A percentile compares a stretch with the other conserved stretches of the same genome.
These are phyloP conservation scores for Istiophorus platypterus DNA, from an alignment of 2,113 vertebrate species.

Conservation along the genomic window DNA sequence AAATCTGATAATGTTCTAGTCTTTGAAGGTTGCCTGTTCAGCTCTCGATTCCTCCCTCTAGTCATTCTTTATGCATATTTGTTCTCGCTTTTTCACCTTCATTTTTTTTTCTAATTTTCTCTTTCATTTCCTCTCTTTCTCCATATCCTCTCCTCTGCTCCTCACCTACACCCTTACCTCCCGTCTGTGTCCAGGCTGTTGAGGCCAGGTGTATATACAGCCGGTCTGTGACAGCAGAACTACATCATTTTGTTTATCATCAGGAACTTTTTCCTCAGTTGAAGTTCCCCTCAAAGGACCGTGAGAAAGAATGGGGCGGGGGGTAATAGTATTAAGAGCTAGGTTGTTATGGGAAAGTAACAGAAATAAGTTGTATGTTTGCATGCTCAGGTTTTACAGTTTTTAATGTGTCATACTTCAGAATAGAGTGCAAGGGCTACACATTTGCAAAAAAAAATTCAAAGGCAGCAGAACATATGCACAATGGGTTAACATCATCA, in stretches of 20 bases:
- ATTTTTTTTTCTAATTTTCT: neutral
- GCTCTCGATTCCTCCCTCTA: neutral
- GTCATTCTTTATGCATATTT: neutral
- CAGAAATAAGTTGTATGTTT: neutral
- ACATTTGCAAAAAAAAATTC: conserved; percentile 38
- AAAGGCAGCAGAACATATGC: conserved; percentile 20
- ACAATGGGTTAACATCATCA: conserved; percentile 42
- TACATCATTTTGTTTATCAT: conserved; percentile 33
- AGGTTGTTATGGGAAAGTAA: neutral
- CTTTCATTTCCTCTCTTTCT: neutral
- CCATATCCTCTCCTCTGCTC: conserved; percentile 1
- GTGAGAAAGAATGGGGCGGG: neutral
- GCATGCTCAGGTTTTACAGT: neutral
- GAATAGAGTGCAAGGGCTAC: conserved; percentile 19
- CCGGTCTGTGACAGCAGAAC: conserved; percentile 53
- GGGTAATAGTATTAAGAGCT: neutral
- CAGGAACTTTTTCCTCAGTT: conserved; percentile 19
- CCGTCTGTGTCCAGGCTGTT: conserved; percentile 35
- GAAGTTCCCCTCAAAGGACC: conserved; percentile 54
- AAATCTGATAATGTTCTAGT: conserved; percentile 5
- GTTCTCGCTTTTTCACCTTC: neutral
- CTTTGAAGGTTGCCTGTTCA: neutral
- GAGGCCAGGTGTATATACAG: conserved; percentile 63
- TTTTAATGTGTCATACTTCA: conserved; percentile 16
- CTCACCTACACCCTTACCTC: conserved; percentile 13